Conservation (phyloP, 2,797 vertebrate genomes). For the Halcyon chelicuti region DNA sequence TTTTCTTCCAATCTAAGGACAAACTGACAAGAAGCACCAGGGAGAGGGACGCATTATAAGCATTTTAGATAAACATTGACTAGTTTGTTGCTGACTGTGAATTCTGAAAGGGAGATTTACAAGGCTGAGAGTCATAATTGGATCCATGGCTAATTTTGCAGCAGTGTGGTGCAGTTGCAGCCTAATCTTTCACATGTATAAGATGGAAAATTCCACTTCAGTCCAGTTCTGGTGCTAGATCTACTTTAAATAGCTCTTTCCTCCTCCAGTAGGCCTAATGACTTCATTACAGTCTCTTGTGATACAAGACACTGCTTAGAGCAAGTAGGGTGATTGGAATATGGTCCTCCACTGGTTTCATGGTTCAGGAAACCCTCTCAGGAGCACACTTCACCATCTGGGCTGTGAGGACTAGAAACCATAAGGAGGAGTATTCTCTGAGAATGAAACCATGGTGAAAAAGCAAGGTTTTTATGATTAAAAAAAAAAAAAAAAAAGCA, state of each 20-base stretch:
- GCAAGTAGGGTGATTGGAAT: not conserved
- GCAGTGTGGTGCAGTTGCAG: not conserved
- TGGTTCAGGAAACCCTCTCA: not conserved
- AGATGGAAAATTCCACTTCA: slow-evolving; percentile 59
- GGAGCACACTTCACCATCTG: not conserved
- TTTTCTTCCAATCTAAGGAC: not conserved
- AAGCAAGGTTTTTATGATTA: not conserved
- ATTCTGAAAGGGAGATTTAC: slow-evolving; percentile 2
- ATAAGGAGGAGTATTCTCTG: not conserved
- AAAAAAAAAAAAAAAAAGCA: not conserved
- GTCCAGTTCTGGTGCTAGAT: slow-evolving; percentile 8
- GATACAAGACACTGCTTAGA: not conserved
- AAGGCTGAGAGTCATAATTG: not conserved
- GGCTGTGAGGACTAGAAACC: not conserved
- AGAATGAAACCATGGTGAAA: not conserved
- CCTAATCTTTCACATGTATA: not conserved
- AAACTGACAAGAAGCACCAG: not conserved
- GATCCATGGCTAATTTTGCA: slow-evolving; percentile 34
- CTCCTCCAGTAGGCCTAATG: slow-evolving; percentile 15
- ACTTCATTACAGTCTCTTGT: not conserved
- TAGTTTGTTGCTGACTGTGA: not conserved
- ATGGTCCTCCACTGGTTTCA: not conserved
- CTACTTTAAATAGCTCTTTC: slow-evolving; percentile 39
- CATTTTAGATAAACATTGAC: not conserved
- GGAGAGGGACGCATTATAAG: not conserved